These are phyloP conservation scores for Copidosoma aretas DNA, from an alignment of 2,888 invertebrate species.

Conservation along the genomic window DNA sequence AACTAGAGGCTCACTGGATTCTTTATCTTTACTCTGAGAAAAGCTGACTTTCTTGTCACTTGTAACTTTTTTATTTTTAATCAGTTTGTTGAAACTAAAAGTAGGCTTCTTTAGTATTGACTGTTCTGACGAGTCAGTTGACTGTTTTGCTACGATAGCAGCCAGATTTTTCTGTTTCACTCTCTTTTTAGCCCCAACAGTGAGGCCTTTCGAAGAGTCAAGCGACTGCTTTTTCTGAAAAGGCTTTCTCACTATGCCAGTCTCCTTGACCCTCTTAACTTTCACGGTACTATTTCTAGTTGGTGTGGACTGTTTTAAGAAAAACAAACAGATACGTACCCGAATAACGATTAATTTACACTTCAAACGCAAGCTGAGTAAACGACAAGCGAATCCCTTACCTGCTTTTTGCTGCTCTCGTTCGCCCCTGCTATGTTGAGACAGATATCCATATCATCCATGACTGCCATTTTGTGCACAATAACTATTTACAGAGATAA, in stretches of 20 bases:
- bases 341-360: conserved; percentile 17
- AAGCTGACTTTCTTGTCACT: conserved; percentile 13
- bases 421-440: conserved; percentile 52
- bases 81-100: conserved; percentile 1
- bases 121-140: conserved; percentile 9
- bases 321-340: conserved; percentile 3
- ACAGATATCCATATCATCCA: conserved; percentile 54
- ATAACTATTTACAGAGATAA: background rate
- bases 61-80: background rate
- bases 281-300: background rate
- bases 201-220: conserved; percentile 21
- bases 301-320: no score
- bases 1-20: conserved; percentile 37
- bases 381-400: conserved; percentile 44
- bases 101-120: conserved; percentile 24
- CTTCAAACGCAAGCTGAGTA: conserved; percentile 12
- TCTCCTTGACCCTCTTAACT: conserved; percentile 23
- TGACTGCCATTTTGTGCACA: conserved; percentile 47
- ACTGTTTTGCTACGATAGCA: conserved; percentile 50
- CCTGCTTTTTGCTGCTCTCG: conserved; percentile 34
- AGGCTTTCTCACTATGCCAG: conserved; percentile 10
- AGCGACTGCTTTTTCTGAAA: conserved; percentile 24
- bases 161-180: conserved; percentile 56
- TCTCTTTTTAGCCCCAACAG: conserved; percentile 45
- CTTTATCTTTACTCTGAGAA: conserved; percentile 9